Base-by-base conservation (phyloP, 2,797 vertebrate species). In the Chrysocyon brachyurus region DNA sequence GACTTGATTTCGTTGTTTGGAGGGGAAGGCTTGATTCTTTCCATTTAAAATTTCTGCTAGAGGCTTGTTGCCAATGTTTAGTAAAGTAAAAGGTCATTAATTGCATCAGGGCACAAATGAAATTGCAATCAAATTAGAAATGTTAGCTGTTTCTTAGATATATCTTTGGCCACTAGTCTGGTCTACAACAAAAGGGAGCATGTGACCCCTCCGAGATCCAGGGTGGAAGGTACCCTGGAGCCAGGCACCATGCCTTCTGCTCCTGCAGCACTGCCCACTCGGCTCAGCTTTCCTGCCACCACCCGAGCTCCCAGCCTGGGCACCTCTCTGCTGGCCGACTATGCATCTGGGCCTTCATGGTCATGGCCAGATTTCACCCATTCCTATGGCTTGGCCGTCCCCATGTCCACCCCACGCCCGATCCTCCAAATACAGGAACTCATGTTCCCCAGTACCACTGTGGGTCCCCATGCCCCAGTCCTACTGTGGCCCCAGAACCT, bases 281-380 rank as follows among this genome's bases (percentile, higher is more conserved):
- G 14, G 5, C 26, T 5, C 16, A 17, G 3, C 28, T n/a, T 57
- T 28, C 11, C 3, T 0, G 17, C 40, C 16, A 17, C 52, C 31
- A 3, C 52, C 14, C 3, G 19, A 2, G 46, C 31, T 26, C 86
- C 36, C 70, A 24, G 1, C 73, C n/a, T n/a, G n/a, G 5, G 57
- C 61, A 0, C 40, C 33, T 16, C 6, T 64, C 66, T 0, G 12
- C 14, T 24, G 82, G 36, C 11, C 15, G 0, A 0, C 0, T 3
- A 26, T 11, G 1, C 0, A 2, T 16, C 31, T 31, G 49, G 54
- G 87, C 73, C 5, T 31, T 68, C 31, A 3, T 3, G 7, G 28
- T 85, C 82, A 31, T 11, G 11, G 56, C 46, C 31, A 21, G 61
- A 46, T 61, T 6, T 4, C 28, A 36, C 1, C 10, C 22, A 10